Percentiles rank a stretch among this genome's conserved stretches.
phyloP scores from a whole-genome alignment of 1,140 invertebrate species.

The Leucophenga varia region DNA sequence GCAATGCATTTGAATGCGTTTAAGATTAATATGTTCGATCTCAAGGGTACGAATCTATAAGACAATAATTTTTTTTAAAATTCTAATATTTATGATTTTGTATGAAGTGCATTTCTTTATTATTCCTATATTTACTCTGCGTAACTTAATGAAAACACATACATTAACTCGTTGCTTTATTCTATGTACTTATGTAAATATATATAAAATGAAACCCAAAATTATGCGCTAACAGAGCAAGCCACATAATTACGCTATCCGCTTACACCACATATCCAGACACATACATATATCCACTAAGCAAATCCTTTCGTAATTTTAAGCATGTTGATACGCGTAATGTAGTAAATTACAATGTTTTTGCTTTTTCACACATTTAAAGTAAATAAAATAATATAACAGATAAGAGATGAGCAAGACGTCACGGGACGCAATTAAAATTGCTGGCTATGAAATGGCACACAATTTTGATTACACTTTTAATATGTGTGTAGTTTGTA shows the following conservation, averaged over 20 bases:
- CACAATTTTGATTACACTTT: conserved; percentile 19
- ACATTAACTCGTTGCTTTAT: no score
- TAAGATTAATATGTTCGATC: no score
- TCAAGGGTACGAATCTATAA: no score
- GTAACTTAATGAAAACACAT: no score
- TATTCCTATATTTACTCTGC: no score
- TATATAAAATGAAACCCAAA: no score
- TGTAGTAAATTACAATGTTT: conserved; percentile 50
- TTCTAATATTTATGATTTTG: no score
- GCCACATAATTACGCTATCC: conserved; percentile 52
- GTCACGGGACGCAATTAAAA: conserved; percentile 35
- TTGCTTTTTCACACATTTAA: conserved; percentile 53
- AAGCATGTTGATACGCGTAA: conserved; percentile 28
- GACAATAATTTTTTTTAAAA: no score
- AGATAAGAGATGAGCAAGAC: neutral
- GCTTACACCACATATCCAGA: conserved; percentile 20
- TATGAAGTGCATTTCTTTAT: no score
- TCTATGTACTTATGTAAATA: no score
- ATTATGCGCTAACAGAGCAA: conserved; percentile 23
- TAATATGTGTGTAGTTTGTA: conserved; percentile 15
- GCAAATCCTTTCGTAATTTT: neutral
- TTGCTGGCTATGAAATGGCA: no score
- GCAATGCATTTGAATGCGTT: no score
- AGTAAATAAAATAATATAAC: conserved; percentile 30
- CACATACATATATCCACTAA: conserved; percentile 6